A percentile compares a stretch with the other conserved stretches of the same genome.
Conservation (phyloP, 2,888 invertebrate species). For the Sminthurinus aureus region DNA sequence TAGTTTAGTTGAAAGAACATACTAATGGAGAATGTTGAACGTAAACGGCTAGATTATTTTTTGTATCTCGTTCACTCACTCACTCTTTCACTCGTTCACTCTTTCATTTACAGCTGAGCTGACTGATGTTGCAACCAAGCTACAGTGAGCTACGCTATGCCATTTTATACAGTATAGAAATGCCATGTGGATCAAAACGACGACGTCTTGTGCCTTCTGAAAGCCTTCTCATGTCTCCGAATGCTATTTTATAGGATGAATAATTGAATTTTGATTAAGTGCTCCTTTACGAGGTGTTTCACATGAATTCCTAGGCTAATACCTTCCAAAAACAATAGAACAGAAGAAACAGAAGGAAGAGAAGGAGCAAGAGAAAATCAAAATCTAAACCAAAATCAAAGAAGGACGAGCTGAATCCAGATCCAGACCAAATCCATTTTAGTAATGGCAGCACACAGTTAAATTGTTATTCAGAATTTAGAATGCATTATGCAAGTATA, state of each 20-base stretch:
- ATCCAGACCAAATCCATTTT: too few species aligned
- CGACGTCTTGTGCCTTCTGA: not conserved
- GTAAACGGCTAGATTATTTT: too few species aligned
- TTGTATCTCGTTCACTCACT: not conserved
- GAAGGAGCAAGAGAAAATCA: not conserved
- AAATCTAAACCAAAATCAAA: not conserved
- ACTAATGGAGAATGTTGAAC: too few species aligned
- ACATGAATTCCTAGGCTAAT: not conserved
- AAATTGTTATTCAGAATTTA: too few species aligned
- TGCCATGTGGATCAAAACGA: not conserved
- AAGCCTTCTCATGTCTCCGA: constrained; percentile 25
- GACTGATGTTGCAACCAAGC: constrained; percentile 6
- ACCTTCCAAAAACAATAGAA: not conserved
- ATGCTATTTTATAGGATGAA: constrained; percentile 21
- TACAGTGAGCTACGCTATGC: too few species aligned
- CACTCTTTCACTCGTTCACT: not conserved
- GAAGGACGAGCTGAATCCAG: too few species aligned
- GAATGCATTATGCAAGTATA: too few species aligned
- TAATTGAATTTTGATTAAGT: constrained; percentile 28
- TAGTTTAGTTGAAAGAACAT: too few species aligned
- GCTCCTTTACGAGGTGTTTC: constrained; percentile 4
- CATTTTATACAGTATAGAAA: not conserved
- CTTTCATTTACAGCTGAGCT: not conserved
- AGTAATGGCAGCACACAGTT: too few species aligned
- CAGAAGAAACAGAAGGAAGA: not conserved